Conservation (phyloP, 1,140 invertebrate genomes). For the Pachyrhynchus sulphureomaculatus region DNA sequence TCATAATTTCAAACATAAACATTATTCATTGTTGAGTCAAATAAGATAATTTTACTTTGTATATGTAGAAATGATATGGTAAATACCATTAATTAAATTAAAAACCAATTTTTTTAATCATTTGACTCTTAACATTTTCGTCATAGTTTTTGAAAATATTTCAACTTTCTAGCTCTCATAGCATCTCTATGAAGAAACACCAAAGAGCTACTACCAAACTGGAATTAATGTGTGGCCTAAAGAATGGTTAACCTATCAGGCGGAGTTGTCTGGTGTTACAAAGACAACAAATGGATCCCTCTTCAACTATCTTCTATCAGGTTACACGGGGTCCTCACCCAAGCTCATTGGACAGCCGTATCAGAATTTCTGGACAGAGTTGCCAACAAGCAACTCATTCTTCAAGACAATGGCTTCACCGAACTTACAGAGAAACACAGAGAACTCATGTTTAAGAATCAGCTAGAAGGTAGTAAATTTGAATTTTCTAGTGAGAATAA, state of each 20-base stretch:
- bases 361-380: conserved; percentile 62
- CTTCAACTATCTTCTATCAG: conserved; percentile 63
- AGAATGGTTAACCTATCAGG: conserved; percentile 59
- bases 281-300: conserved; percentile 63
- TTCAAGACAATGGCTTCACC: conserved; percentile 54
- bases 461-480: conserved; percentile 26
- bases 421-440: conserved; percentile 49
- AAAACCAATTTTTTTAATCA: no score
- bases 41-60: no score
- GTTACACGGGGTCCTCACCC: conserved; percentile 61
- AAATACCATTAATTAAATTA: no score
- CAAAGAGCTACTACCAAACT: conserved; percentile 13
- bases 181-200: conserved; percentile 17
- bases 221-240: conserved; percentile 38
- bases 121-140: no score
- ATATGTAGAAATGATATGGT: no score
- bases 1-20: not conserved
- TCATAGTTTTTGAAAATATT: no score
- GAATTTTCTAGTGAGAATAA: conserved; percentile 33
- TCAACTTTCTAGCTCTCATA: conserved; percentile 6
- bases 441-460: conserved; percentile 40
- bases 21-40: no score
- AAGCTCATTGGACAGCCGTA: conserved; percentile 62
- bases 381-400: conserved; percentile 58
- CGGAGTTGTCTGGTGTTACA: conserved; percentile 64